Conservation (phyloP, 1,140 invertebrate genomes). For the Penaeus japonicus region DNA sequence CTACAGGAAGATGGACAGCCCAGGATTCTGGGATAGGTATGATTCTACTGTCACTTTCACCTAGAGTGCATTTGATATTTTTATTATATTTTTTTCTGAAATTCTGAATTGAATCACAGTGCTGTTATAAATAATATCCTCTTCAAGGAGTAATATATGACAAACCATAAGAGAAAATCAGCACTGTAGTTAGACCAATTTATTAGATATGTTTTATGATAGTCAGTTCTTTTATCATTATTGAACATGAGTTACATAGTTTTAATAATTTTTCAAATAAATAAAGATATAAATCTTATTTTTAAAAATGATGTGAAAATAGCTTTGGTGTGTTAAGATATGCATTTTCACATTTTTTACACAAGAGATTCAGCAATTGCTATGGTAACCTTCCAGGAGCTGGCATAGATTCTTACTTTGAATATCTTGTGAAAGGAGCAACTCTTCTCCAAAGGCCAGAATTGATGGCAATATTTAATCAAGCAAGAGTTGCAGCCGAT, state of each 20-base stretch:
- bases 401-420: slow-evolving; percentile 98
- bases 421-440: slow-evolving; percentile 97
- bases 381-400: slow-evolving; percentile 68
- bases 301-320: too few species aligned
- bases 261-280: background rate
- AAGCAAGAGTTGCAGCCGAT: slow-evolving; percentile 79
- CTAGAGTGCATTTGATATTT: background rate
- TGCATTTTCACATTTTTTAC: too few species aligned
- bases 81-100: too few species aligned
- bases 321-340: too few species aligned
- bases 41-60: background rate
- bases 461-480: slow-evolving; percentile 88
- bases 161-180: too few species aligned
- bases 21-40: slow-evolving; percentile 85
- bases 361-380: background rate
- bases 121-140: too few species aligned
- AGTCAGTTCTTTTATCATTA: too few species aligned
- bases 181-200: too few species aligned
- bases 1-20: slow-evolving; percentile 95
- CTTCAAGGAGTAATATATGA: too few species aligned
- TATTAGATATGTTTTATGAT: too few species aligned
- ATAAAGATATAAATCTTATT: background rate
- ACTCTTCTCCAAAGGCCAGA: slow-evolving; percentile 78
- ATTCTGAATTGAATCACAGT: too few species aligned
- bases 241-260: background rate